phyloP scores from a whole-genome alignment of 2,113 vertebrate species.

The Rhinoptilus africanus region DNA sequence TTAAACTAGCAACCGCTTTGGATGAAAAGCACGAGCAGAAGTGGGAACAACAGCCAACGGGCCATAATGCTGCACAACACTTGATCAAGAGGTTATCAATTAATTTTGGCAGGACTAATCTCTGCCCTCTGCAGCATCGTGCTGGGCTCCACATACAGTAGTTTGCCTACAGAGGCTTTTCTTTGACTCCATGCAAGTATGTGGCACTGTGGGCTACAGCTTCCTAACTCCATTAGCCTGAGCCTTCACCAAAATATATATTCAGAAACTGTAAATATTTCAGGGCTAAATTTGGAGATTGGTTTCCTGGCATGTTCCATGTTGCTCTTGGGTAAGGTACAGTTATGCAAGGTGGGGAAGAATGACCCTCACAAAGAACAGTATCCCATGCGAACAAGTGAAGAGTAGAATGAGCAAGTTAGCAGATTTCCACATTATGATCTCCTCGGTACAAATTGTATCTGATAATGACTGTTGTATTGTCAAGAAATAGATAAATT shows the following conservation, averaged over 20 bases:
- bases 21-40: not conserved
- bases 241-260: not conserved
- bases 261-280: not conserved
- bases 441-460: not conserved
- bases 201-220: not conserved
- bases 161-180: not conserved
- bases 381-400: not conserved
- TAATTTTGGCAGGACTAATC: not conserved
- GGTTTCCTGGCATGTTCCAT: not conserved
- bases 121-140: not conserved
- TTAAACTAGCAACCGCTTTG: not conserved
- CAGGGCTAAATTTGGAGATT: not conserved
- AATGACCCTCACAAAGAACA: not conserved
- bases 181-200: not conserved
- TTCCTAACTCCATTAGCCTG: not conserved
- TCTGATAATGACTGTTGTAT: not conserved
- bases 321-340: not conserved
- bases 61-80: not conserved
- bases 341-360: not conserved
- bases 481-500: not conserved
- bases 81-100: not conserved
- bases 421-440: not conserved
- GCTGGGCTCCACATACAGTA: not conserved
- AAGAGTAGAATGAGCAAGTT: not conserved
- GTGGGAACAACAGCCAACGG: not conserved